These are phyloP conservation scores for Phyllostomus hastatus DNA, from an alignment of 2,113 vertebrate species.

Conservation along the genomic window DNA sequence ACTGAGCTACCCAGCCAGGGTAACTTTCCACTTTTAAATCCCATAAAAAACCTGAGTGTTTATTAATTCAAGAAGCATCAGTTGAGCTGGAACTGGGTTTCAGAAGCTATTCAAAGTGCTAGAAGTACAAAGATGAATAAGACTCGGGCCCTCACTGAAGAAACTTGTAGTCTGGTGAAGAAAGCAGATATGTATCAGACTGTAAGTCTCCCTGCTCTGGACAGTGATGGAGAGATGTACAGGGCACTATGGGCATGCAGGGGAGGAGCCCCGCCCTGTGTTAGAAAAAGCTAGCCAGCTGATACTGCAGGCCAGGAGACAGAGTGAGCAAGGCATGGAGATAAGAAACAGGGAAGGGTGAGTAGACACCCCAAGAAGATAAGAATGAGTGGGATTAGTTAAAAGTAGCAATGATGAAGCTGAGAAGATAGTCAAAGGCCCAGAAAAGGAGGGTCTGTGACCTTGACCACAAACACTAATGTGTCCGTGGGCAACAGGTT, in stretches of 20 bases:
- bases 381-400: background rate
- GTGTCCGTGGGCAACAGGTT: fast-evolving
- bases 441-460: background rate
- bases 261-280: background rate
- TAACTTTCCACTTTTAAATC: background rate
- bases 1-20: too few species aligned
- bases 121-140: background rate
- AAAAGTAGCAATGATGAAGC: background rate
- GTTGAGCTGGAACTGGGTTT: background rate
- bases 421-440: background rate
- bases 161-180: background rate
- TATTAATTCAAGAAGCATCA: background rate
- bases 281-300: background rate
- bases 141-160: background rate
- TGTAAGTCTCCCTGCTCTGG: too few species aligned
- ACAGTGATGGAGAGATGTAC: background rate
- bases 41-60: background rate
- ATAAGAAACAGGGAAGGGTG: background rate
- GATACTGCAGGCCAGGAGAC: background rate
- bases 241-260: too few species aligned
- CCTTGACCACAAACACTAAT: too few species aligned
- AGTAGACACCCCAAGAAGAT: background rate
- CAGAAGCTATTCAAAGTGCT: background rate
- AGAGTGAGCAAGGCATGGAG: background rate
- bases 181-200: background rate